Percentiles rank a stretch among this genome's conserved stretches.
Evolutionary conservation across 2,113 vertebrate species (phyloP).

Genomic region (Notechis scutatus): DNA sequence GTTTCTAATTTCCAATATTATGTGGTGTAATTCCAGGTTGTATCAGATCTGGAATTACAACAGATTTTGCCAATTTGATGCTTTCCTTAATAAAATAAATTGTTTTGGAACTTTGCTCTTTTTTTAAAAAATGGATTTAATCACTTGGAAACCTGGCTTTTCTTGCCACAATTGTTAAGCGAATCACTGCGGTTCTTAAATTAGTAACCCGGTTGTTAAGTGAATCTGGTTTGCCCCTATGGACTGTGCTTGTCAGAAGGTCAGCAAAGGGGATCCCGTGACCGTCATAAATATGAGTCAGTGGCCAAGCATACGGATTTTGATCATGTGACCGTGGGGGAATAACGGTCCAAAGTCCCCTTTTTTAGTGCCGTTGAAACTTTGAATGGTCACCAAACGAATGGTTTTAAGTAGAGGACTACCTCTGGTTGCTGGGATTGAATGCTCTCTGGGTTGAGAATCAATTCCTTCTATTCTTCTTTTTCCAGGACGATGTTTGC

Average conservation of each 20-base stretch:
- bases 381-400: background rate
- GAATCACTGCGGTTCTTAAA: background rate
- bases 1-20: too few species aligned
- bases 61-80: too few species aligned
- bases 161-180: background rate
- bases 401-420: background rate
- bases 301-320: background rate
- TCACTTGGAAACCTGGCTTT: background rate
- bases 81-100: too few species aligned
- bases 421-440: background rate
- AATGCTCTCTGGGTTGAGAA: background rate
- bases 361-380: background rate
- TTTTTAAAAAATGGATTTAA: too few species aligned
- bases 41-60: too few species aligned
- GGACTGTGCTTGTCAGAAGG: background rate
- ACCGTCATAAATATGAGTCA: background rate
- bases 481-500: background rate
- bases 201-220: background rate
- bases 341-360: background rate
- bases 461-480: background rate
- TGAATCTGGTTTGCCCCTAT: background rate
- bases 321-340: background rate
- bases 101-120: too few species aligned
- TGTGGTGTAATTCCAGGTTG: too few species aligned
- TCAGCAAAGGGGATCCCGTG: background rate